phyloP scores from a whole-genome alignment of 2,888 invertebrate genomes.

The Dicyrtoma fusca region DNA sequence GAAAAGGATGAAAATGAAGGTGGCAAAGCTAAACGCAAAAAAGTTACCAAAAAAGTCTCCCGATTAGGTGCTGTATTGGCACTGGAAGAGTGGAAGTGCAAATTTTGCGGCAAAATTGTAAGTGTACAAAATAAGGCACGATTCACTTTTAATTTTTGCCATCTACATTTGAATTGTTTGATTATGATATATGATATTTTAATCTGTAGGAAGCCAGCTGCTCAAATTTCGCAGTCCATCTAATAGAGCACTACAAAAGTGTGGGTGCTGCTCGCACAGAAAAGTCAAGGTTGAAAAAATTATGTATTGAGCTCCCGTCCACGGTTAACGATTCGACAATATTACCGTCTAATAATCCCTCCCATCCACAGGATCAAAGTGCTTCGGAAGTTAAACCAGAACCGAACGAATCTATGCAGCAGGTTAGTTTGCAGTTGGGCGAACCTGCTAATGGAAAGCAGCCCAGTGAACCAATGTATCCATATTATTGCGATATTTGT shows the following conservation, averaged over 20 bases:
- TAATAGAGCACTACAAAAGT: constrained; percentile 46
- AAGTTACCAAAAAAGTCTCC: neutral
- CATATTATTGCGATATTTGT: constrained; percentile 60
- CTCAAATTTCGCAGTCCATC: constrained; percentile 40
- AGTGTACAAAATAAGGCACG: constrained; percentile 1
- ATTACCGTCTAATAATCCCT: no score
- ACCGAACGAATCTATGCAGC: no score
- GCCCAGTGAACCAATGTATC: constrained; percentile 36
- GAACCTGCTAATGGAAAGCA: constrained; percentile 1
- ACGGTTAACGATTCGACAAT: neutral
- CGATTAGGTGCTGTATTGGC: constrained; percentile 39
- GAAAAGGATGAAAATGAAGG: neutral
- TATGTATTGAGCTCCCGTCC: neutral
- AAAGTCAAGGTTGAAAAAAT: constrained; percentile 33
- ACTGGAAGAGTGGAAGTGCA: constrained; percentile 44
- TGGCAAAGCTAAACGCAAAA: neutral
- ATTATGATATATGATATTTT: neutral
- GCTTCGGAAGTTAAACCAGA: no score
- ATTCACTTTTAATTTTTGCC: neutral
- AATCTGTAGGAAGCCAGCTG: constrained; percentile 30
- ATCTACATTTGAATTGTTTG: neutral
- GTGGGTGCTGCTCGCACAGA: constrained; percentile 48
- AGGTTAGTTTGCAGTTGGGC: no score
- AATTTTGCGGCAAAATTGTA: constrained; percentile 44
- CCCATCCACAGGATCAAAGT: no score